Evolutionary conservation across 2,888 invertebrate species (phyloP).

Genomic region (Mythimna ferrago): DNA sequence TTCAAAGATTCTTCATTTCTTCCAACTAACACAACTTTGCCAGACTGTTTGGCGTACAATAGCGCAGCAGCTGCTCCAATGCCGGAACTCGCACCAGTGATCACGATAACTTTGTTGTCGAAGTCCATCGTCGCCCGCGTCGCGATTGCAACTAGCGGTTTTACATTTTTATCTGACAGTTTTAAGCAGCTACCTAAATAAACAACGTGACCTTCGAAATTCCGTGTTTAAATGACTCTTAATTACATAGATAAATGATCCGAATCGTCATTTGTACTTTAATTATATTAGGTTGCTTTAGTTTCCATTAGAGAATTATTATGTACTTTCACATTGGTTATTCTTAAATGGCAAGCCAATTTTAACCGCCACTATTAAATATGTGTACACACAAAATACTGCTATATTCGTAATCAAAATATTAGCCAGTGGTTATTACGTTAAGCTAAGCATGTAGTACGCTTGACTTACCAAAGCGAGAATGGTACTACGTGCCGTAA

Average conservation of each 20-base stretch:
- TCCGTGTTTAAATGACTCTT: slow-evolving; percentile 8
- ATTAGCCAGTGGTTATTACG: slow-evolving; percentile 43
- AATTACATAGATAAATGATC: not conserved
- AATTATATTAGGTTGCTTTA: not conserved
- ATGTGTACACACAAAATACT: slow-evolving; percentile 18
- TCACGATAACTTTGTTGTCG: slow-evolving; percentile 90
- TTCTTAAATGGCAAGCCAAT: not conserved
- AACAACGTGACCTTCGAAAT: slow-evolving; percentile 36
- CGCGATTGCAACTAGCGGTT: slow-evolving; percentile 62
- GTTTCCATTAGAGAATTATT: not conserved
- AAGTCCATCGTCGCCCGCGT: slow-evolving; percentile 87
- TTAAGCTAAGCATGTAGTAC: slow-evolving; percentile 35
- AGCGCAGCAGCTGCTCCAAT: slow-evolving; percentile 93
- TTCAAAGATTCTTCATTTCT: slow-evolving; percentile 93
- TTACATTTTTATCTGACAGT: slow-evolving; percentile 43
- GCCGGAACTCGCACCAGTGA: slow-evolving; percentile 94
- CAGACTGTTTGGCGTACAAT: slow-evolving; percentile 92
- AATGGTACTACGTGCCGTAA: slow-evolving; percentile 28
- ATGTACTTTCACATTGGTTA: not conserved
- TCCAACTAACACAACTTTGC: slow-evolving; percentile 92
- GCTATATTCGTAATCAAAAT: slow-evolving; percentile 34
- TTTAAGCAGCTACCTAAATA: slow-evolving; percentile 46
- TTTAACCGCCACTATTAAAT: slow-evolving; percentile 1
- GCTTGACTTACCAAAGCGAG: slow-evolving; percentile 48
- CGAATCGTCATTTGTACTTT: slow-evolving; percentile 4